Conservation (phyloP, 2,113 vertebrate genomes). For the Trogon surrucura region DNA sequence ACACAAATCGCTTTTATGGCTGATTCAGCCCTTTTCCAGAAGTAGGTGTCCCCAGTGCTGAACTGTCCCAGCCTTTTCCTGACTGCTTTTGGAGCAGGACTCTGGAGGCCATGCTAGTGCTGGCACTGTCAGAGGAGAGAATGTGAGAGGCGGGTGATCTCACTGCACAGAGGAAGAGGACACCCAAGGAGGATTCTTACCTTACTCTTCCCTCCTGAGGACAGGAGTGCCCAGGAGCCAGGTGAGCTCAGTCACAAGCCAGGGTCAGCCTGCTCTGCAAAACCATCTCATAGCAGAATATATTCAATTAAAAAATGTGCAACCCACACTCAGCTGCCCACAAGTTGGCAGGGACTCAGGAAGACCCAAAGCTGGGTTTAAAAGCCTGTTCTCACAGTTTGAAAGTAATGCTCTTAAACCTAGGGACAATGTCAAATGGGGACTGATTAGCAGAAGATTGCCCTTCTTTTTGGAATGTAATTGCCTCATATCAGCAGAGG, state of each 20-base stretch:
- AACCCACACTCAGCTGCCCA: background rate
- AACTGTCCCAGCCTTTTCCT: background rate
- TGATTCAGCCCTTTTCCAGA: slow-evolving; percentile 9
- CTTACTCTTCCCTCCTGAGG: background rate
- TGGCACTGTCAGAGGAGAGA: background rate
- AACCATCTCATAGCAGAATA: background rate
- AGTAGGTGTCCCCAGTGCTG: background rate
- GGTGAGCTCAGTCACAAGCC: background rate
- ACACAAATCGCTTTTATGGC: background rate
- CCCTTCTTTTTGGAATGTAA: background rate
- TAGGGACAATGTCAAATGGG: background rate
- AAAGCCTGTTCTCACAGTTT: slow-evolving; percentile 34
- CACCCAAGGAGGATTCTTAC: background rate
- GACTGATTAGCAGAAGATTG: slow-evolving; percentile 5
- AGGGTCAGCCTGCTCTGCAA: background rate
- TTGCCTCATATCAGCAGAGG: background rate
- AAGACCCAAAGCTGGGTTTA: background rate
- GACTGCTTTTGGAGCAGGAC: background rate
- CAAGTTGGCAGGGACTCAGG: background rate
- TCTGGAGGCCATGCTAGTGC: background rate
- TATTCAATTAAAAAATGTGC: background rate
- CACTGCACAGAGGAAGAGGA: background rate
- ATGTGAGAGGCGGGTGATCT: background rate
- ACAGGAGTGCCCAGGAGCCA: background rate
- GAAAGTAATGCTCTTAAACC: slow-evolving; percentile 26